phyloP scores from a whole-genome alignment of 2,888 invertebrate genomes.

The Rhorus exstirpatorius region DNA sequence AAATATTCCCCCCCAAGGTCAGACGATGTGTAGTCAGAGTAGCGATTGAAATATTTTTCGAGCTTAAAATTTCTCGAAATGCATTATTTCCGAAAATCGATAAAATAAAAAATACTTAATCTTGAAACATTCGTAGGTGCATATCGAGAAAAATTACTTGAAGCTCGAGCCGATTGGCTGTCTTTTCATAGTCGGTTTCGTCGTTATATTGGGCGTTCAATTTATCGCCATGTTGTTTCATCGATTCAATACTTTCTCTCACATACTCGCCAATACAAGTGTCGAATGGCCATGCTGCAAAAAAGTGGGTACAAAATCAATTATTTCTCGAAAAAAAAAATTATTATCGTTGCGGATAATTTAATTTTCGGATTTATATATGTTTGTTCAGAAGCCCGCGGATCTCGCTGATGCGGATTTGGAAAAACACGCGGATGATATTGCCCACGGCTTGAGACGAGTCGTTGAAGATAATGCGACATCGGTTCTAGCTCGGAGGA shows the following conservation, averaged over 20 bases:
- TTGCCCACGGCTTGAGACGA: conserved; percentile 94
- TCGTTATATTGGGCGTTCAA: conserved; percentile 88
- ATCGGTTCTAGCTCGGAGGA: conserved; percentile 89
- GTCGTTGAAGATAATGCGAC: conserved; percentile 88
- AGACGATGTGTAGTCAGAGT: no score
- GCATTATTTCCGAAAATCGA: no score
- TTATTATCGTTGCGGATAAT: background rate
- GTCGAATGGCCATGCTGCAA: conserved; percentile 92
- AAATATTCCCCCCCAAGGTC: no score
- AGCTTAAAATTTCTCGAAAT: no score
- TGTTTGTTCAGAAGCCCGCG: conserved; percentile 88
- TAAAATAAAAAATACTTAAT: no score
- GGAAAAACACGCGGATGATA: conserved; percentile 93
- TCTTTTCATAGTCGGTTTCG: conserved; percentile 89
- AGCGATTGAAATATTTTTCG: no score
- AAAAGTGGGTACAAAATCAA: conserved; percentile 88
- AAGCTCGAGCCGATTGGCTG: conserved; percentile 89
- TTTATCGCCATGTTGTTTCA: conserved; percentile 90
- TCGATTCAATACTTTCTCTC: conserved; percentile 89
- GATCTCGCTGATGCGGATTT: conserved; percentile 92
- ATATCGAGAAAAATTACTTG: conserved; percentile 85
- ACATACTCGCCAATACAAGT: conserved; percentile 95
- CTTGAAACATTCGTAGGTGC: conserved; percentile 78
- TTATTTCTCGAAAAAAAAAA: background rate
- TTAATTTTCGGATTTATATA: background rate